These are phyloP conservation scores for Paralvinella palmiformis DNA, from an alignment of 1,140 invertebrate species.

Conservation along the genomic window DNA sequence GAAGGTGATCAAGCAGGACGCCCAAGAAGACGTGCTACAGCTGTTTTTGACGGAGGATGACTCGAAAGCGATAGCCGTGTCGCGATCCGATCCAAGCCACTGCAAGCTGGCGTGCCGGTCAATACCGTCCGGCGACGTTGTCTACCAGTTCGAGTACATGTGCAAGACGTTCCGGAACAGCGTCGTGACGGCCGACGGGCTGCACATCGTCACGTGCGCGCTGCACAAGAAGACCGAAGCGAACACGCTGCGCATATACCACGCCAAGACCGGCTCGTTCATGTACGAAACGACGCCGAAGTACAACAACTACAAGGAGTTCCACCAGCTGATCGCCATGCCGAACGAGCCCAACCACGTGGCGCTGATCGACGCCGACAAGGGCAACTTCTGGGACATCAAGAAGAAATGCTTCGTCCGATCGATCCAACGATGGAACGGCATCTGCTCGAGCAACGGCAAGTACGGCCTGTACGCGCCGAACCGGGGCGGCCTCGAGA, in stretches of 20 bases:
- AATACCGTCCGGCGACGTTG: background rate
- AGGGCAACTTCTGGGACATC: constrained; percentile 64
- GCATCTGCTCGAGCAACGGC: constrained; percentile 51
- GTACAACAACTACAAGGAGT: constrained; percentile 46
- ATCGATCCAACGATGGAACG: constrained; percentile 54
- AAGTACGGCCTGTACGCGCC: constrained; percentile 90
- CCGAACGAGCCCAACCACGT: constrained; percentile 63
- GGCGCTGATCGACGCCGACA: constrained; percentile 82
- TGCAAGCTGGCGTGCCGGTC: background rate
- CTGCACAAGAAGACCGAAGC: constrained; percentile 68
- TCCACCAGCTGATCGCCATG: constrained; percentile 45
- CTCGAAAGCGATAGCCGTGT: constrained; percentile 69
- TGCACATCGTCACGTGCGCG: constrained; percentile 68
- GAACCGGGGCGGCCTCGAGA: constrained; percentile 80
- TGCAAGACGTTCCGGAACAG: constrained; percentile 50
- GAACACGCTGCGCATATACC: constrained; percentile 77
- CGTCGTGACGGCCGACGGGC: constrained; percentile 74
- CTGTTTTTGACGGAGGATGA: constrained; percentile 77
- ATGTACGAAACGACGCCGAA: constrained; percentile 61
- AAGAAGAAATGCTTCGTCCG: constrained; percentile 53
- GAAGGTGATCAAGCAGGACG: constrained; percentile 55
- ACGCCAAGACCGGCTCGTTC: constrained; percentile 72
- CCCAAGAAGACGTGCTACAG: constrained; percentile 79
- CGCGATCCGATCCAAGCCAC: constrained; percentile 35
- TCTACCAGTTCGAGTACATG: constrained; percentile 62